Conservation (phyloP, 2,888 invertebrate species). For the Pimpla rufipes region DNA sequence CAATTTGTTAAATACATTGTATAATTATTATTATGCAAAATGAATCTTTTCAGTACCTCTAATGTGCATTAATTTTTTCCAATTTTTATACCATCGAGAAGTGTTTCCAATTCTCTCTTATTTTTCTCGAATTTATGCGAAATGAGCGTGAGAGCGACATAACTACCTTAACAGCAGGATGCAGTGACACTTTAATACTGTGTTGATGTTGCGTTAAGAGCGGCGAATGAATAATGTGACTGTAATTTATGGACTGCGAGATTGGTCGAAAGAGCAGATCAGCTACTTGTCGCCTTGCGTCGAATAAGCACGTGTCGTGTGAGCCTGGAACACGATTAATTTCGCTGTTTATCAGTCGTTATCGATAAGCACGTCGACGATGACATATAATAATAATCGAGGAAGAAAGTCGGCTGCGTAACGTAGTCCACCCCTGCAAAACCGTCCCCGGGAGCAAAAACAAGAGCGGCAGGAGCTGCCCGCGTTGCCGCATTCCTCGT, state of each 20-base stretch:
- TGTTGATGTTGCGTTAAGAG: constrained; percentile 15
- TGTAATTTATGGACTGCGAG: constrained; percentile 20
- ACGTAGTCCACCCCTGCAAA: constrained; percentile 11
- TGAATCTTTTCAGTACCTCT: too few relatives aligned
- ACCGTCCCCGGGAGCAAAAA: neutral
- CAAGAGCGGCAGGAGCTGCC: constrained; percentile 48
- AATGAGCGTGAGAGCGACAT: too few relatives aligned
- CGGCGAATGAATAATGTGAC: constrained; percentile 44
- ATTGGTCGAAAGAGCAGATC: constrained; percentile 34
- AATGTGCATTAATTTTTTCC: too few relatives aligned
- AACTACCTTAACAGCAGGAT: neutral
- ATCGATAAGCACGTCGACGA: constrained; percentile 1
- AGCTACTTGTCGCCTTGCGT: constrained; percentile 7
- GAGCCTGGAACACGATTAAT: constrained; percentile 39
- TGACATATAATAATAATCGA: constrained; percentile 13
- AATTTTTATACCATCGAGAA: too few relatives aligned
- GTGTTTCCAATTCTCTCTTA: too few relatives aligned
- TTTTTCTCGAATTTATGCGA: too few relatives aligned
- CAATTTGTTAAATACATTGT: too few relatives aligned
- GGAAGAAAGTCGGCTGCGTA: neutral
- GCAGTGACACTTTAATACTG: neutral
- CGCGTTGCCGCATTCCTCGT: constrained; percentile 75
- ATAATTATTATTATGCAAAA: too few relatives aligned
- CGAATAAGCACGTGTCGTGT: constrained; percentile 34
- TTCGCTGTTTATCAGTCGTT: constrained; percentile 11